phyloP scores from a whole-genome alignment of 2,797 vertebrate species.

The Melanotaenia pygmaea region DNA sequence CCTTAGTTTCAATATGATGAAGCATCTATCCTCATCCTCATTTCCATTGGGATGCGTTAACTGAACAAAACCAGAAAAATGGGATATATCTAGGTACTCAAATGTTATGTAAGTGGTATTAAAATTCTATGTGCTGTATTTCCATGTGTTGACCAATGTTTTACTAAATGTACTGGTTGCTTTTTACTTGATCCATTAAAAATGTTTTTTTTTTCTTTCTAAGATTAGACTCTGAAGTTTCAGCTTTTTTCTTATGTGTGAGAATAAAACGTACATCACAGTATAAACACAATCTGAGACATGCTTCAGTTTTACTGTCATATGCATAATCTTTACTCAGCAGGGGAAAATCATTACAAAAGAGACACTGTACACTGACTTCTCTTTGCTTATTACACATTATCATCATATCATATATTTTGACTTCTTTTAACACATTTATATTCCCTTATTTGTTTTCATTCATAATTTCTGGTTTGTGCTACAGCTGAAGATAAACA shows the following conservation, averaged over 20 bases:
- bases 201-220: slow-evolving; percentile 28
- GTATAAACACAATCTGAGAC: neutral
- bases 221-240: neutral
- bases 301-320: neutral
- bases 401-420: neutral
- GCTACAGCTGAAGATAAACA: slow-evolving; percentile 4
- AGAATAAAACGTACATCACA: neutral
- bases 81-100: slow-evolving; percentile 70
- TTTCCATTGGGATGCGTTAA: slow-evolving; percentile 29
- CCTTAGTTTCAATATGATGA: slow-evolving; percentile 26
- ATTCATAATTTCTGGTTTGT: slow-evolving; percentile 11
- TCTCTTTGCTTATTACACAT: neutral
- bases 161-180: slow-evolving; percentile 60
- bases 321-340: slow-evolving; percentile 49
- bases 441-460: neutral
- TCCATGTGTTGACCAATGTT: slow-evolving; percentile 60
- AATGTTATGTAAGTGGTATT: slow-evolving; percentile 53
- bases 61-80: slow-evolving; percentile 48
- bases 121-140: slow-evolving; percentile 56
- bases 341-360: slow-evolving; percentile 9
- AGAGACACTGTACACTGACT: slow-evolving; percentile 27
- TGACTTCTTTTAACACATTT: slow-evolving; percentile 7
- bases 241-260: neutral
- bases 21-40: slow-evolving; percentile 27
- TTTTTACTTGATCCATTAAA: slow-evolving; percentile 71